phyloP scores from a whole-genome alignment of 2,797 vertebrate genomes.

The Steatocranus sp. region DNA sequence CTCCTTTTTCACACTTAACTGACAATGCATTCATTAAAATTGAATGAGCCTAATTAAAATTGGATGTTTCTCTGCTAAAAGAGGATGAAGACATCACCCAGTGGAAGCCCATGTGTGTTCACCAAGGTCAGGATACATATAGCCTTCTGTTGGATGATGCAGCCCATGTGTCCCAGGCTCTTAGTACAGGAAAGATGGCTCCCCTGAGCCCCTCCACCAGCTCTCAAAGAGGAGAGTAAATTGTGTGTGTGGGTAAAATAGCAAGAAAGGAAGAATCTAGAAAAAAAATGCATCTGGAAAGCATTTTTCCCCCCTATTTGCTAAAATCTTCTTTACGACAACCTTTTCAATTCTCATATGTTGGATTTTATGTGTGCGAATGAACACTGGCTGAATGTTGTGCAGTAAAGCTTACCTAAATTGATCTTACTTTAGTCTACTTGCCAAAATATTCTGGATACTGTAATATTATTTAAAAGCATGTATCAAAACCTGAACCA shows the following conservation, averaged over 20 bases:
- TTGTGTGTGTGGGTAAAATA: background rate
- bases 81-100: slow-evolving; percentile 4
- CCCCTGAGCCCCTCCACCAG: slow-evolving; percentile 2
- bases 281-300: background rate
- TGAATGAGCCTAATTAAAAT: slow-evolving; percentile 53
- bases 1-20: slow-evolving; percentile 25
- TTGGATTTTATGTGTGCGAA: background rate
- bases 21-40: slow-evolving; percentile 57
- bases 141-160: slow-evolving; percentile 14
- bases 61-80: slow-evolving; percentile 32
- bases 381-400: background rate
- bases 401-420: background rate
- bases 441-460: background rate
- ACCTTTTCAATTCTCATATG: background rate
- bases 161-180: slow-evolving; percentile 28
- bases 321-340: background rate
- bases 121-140: slow-evolving; percentile 45
- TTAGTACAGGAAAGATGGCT: slow-evolving; percentile 26
- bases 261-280: background rate
- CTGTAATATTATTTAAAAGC: background rate
- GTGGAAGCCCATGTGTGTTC: background rate
- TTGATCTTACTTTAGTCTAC: background rate
- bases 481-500: background rate
- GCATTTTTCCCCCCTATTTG: background rate
- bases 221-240: slow-evolving; percentile 17